Percentiles rank a stretch among this genome's conserved stretches.
These are phyloP conservation scores for Polyommatus iphigenia DNA, from an alignment of 2,888 invertebrate genomes.

Conservation along the genomic window DNA sequence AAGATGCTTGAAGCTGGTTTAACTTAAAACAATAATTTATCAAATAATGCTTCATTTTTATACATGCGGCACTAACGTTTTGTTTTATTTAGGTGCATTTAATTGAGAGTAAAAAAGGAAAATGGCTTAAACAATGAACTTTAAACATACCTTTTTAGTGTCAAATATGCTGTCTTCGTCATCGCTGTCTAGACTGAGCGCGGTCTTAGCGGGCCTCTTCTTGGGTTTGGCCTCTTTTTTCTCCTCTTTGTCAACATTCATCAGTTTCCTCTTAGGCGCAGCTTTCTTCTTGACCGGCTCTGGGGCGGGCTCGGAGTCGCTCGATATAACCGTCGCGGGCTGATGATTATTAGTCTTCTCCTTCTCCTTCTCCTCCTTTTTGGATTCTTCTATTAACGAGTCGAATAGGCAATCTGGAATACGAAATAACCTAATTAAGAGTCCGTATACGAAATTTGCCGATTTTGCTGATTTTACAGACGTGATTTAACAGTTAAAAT, in stretches of 20 bases:
- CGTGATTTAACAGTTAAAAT: too few species aligned
- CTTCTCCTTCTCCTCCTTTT: slow-evolving; percentile 56
- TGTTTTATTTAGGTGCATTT: too few species aligned
- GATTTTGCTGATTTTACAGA: too few species aligned
- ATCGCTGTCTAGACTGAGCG: slow-evolving; percentile 62
- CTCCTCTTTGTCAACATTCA: slow-evolving; percentile 52
- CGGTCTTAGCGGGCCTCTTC: slow-evolving; percentile 63
- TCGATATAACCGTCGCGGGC: slow-evolving; percentile 49
- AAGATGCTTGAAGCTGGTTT: too few species aligned
- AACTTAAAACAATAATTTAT: too few species aligned
- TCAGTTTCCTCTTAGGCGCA: slow-evolving; percentile 59
- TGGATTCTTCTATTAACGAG: slow-evolving; percentile 72
- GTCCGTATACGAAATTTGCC: too few species aligned
- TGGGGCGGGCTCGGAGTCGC: slow-evolving; percentile 50
- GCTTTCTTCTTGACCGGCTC: slow-evolving; percentile 63
- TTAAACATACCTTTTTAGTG: slow-evolving; percentile 74
- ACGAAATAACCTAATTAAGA: too few species aligned
- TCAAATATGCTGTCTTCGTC: slow-evolving; percentile 75
- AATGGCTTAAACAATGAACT: too few species aligned
- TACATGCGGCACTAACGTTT: too few species aligned
- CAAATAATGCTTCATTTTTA: too few species aligned
- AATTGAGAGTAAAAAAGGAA: too few species aligned
- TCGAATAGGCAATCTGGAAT: slow-evolving; percentile 73
- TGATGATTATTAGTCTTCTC: slow-evolving; percentile 40
- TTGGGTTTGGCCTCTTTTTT: slow-evolving; percentile 61